Conservation (phyloP, 1,140 invertebrate genomes). For the Cotesia typhae region DNA sequence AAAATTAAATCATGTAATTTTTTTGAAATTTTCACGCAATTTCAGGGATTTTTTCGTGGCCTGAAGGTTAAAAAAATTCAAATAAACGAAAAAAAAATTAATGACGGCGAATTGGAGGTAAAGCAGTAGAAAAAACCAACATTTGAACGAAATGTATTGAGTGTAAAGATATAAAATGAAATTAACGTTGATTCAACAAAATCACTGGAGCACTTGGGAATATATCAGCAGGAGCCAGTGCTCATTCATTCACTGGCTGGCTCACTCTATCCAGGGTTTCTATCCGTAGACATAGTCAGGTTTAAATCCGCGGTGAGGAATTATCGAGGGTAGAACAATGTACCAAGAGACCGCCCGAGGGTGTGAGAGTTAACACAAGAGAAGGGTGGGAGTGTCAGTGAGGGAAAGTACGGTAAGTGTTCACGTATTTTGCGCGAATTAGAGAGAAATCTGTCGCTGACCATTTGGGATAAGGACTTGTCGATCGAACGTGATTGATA, state of each 20-base stretch:
- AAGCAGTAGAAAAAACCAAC: too few relatives aligned
- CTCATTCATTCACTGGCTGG: constrained; percentile 27
- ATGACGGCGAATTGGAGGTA: too few relatives aligned
- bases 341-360: constrained; percentile 14
- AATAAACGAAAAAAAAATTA: too few relatives aligned
- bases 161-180: constrained; percentile 1
- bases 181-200: constrained; percentile 52
- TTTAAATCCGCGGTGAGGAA: constrained; percentile 27
- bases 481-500: constrained; percentile 37
- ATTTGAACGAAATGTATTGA: background rate
- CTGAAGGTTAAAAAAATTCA: too few relatives aligned
- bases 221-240: constrained; percentile 39
- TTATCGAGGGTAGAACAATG: constrained; percentile 12
- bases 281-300: too few relatives aligned
- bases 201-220: constrained; percentile 51
- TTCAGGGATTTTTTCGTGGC: too few relatives aligned
- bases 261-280: background rate
- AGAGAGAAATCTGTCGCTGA: constrained; percentile 44
- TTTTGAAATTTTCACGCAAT: too few relatives aligned
- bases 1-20: too few relatives aligned
- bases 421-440: constrained; percentile 43
- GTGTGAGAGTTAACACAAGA: constrained; percentile 18
- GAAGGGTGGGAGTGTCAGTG: background rate
- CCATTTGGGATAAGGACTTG: constrained; percentile 46
- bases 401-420: constrained; percentile 37